A percentile compares a stretch with the other conserved stretches of the same genome.
These are phyloP conservation scores for Neofelis nebulosa DNA, from an alignment of 2,113 vertebrate species.

Conservation along the genomic window DNA sequence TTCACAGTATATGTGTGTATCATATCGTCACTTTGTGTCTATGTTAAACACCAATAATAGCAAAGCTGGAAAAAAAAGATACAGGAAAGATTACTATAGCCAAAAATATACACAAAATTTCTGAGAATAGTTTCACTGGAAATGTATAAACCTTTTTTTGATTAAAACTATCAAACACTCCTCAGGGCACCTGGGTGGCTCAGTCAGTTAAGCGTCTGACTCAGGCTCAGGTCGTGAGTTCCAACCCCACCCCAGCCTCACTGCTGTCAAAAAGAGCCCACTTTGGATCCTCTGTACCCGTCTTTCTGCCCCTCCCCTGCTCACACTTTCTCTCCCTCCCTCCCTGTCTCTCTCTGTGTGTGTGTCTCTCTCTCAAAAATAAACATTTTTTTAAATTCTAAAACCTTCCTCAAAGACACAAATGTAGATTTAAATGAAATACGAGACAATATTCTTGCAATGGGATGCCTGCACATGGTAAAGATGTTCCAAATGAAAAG, in stretches of 20 bases:
- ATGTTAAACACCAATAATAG: background rate
- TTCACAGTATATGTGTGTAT: background rate
- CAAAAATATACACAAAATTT: background rate
- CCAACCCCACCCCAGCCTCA: too few species aligned
- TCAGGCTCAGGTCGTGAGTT: too few species aligned
- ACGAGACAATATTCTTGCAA: background rate
- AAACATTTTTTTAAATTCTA: background rate
- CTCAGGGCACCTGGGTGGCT: background rate
- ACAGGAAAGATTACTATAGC: background rate
- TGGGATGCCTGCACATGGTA: background rate
- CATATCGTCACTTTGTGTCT: background rate
- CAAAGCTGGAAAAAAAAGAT: background rate
- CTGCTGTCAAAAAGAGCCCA: too few species aligned
- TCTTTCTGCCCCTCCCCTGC: too few species aligned
- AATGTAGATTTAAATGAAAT: background rate
- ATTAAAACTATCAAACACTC: background rate
- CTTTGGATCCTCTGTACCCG: too few species aligned
- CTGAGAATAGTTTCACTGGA: background rate
- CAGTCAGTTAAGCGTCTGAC: too few species aligned
- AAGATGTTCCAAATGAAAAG: background rate
- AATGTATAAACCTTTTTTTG: background rate
- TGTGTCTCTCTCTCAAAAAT: too few species aligned
- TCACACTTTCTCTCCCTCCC: too few species aligned
- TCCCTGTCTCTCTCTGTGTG: too few species aligned
- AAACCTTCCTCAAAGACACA: background rate